Conservation (phyloP, 1,140 invertebrate genomes). For the Meloidogyne hapla region DNA sequence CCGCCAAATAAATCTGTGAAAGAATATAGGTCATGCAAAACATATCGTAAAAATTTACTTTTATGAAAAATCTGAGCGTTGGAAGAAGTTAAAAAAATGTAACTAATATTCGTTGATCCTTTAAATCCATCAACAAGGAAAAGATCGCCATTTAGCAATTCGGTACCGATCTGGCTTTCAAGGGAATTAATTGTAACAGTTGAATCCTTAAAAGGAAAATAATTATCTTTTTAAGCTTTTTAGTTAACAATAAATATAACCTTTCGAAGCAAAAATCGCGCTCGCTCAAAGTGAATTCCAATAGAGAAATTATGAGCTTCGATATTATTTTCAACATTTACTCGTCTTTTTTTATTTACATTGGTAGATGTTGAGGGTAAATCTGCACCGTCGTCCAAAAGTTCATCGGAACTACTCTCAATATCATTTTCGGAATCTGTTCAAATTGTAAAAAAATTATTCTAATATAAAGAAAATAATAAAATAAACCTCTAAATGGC, state of each 20-base stretch:
- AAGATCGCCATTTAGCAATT: conserved; percentile 36
- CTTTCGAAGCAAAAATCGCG: conserved; percentile 34
- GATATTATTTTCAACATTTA: neutral
- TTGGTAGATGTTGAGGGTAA: too few relatives aligned
- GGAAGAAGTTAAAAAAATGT: conserved; percentile 43
- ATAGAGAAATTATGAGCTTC: conserved; percentile 38
- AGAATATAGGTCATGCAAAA: too few relatives aligned
- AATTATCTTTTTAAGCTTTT: neutral
- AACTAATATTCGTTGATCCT: conserved; percentile 38
- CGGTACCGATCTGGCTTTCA: conserved; percentile 6
- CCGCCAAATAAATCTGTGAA: conserved; percentile 38
- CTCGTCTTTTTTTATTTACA: neutral
- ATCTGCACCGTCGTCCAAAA: neutral
- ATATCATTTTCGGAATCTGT: neutral
- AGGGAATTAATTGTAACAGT: neutral
- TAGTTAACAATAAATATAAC: too few relatives aligned
- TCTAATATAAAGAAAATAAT: too few relatives aligned
- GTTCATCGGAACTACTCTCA: neutral
- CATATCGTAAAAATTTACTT: conserved; percentile 45
- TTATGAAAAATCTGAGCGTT: conserved; percentile 36
- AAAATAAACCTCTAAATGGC: conserved; percentile 18
- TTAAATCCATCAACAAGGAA: conserved; percentile 50
- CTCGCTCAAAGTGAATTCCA: conserved; percentile 29
- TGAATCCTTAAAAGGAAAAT: neutral
- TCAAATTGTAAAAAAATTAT: neutral